phyloP scores from a whole-genome alignment of 2,888 invertebrate genomes.

The Coenonympha arcania region DNA sequence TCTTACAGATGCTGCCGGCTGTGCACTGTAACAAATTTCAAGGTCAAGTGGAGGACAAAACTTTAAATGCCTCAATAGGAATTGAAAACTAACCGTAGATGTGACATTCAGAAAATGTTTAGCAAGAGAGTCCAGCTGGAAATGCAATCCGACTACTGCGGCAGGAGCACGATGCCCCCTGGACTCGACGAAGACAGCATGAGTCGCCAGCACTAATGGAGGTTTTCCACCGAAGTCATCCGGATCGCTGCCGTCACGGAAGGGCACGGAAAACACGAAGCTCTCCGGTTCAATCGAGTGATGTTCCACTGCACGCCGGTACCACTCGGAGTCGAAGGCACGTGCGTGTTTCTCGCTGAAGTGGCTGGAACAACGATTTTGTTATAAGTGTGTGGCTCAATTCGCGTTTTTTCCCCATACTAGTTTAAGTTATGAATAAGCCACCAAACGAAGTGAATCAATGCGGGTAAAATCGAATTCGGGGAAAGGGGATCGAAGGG shows the following conservation, averaged over 20 bases:
- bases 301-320: constrained; percentile 91
- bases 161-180: constrained; percentile 89
- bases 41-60: background rate
- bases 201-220: constrained; percentile 89
- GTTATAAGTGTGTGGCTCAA: background rate
- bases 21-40: constrained; percentile 75
- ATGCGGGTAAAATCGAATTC: no score
- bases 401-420: no score
- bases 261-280: constrained; percentile 92
- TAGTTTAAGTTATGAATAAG: no score
- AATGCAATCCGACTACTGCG: constrained; percentile 93
- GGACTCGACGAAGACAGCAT: constrained; percentile 89
- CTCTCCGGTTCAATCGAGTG: constrained; percentile 89
- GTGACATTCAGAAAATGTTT: constrained; percentile 91
- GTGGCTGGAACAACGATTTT: constrained; percentile 71
- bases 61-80: background rate
- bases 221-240: constrained; percentile 74
- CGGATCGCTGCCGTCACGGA: constrained; percentile 75
- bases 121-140: constrained; percentile 86
- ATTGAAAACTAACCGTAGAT: constrained; percentile 78
- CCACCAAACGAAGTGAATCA: no score
- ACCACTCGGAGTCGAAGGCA: constrained; percentile 92
- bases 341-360: constrained; percentile 86
- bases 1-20: constrained; percentile 79
- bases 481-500: no score